A percentile compares a stretch with the other conserved stretches of the same genome.
These are phyloP conservation scores for Temnothorax curvispinosus DNA, from an alignment of 1,140 invertebrate species.

Conservation along the genomic window DNA sequence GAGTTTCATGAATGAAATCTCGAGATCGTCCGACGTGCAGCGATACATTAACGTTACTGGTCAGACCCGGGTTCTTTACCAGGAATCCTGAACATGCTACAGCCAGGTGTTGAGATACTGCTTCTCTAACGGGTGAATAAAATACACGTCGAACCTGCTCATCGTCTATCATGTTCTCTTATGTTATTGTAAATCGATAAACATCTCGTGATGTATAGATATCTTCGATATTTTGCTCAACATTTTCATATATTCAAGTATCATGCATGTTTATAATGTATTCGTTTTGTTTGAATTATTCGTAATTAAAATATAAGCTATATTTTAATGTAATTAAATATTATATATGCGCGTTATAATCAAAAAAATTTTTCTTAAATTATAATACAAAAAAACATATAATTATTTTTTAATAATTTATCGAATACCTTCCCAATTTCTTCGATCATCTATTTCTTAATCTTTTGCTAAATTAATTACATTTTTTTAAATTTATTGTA, in stretches of 20 bases:
- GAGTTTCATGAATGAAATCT: slow-evolving; percentile 72
- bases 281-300: background rate
- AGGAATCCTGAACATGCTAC: slow-evolving; percentile 65
- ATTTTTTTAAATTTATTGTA: background rate
- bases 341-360: background rate
- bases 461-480: background rate
- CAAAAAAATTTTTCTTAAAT: background rate
- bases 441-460: background rate
- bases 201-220: background rate
- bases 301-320: background rate
- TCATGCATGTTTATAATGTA: background rate
- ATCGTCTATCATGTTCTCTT: background rate
- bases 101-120: slow-evolving; percentile 65
- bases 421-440: background rate
- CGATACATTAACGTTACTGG: slow-evolving; percentile 65
- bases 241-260: background rate
- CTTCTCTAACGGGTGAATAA: slow-evolving; percentile 65
- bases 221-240: background rate
- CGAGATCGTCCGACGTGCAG: slow-evolving; percentile 59
- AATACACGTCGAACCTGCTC: background rate
- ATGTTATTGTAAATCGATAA: background rate
- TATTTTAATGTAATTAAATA: background rate
- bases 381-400: background rate
- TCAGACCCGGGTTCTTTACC: slow-evolving; percentile 54
- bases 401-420: background rate